A percentile compares a stretch with the other conserved stretches of the same genome.
phyloP scores from a whole-genome alignment of 2,888 invertebrate species.

The Microplitis manilae region DNA sequence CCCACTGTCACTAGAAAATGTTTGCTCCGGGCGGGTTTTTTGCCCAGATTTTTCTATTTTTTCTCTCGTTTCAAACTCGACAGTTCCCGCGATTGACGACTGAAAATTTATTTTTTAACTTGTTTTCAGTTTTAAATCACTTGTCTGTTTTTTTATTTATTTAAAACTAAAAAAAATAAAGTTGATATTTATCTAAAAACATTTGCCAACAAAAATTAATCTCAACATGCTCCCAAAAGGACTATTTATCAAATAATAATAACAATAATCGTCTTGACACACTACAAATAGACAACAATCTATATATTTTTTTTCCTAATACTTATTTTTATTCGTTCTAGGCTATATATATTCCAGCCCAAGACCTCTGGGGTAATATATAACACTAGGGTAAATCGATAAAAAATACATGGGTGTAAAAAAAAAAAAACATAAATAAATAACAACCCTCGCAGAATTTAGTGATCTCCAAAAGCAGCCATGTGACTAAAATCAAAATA shows the following conservation, averaged over 20 bases:
- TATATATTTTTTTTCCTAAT: neutral
- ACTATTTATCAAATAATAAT: neutral
- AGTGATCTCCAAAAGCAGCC: neutral
- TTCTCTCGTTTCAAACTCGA: neutral
- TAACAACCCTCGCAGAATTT: neutral
- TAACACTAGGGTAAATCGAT: neutral
- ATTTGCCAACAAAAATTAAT: neutral
- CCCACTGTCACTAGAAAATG: neutral
- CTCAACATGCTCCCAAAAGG: neutral
- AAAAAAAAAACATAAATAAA: neutral
- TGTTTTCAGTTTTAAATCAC: neutral
- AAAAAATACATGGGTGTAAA: neutral
- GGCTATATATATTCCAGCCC: neutral
- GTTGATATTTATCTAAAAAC: neutral
- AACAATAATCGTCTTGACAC: neutral
- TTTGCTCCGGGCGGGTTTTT: neutral
- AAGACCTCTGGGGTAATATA: neutral
- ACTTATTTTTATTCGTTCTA: neutral
- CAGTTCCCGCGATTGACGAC: neutral
- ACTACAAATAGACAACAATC: neutral
- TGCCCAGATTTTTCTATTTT: neutral
- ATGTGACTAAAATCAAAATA: neutral
- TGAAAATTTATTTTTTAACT: neutral
- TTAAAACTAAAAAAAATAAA: neutral
- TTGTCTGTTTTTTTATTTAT: neutral